Evolutionary conservation across 2,797 vertebrate genomes (phyloP).

Genomic region (Phataginus tetradactyla): DNA sequence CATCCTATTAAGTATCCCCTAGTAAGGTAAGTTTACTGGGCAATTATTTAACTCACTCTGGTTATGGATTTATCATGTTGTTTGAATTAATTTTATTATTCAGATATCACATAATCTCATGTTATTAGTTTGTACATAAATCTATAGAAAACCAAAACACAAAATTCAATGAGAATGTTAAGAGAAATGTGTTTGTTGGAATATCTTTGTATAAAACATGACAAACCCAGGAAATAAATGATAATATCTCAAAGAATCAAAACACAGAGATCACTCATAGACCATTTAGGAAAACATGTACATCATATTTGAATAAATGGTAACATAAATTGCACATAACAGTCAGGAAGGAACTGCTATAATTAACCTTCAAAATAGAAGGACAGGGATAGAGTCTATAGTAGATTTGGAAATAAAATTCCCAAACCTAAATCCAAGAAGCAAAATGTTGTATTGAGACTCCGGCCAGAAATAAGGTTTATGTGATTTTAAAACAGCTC

Average conservation of each 20-base stretch:
- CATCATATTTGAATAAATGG: neutral
- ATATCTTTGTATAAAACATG: neutral
- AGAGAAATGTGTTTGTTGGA: neutral
- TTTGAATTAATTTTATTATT: neutral
- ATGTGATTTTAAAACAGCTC: neutral
- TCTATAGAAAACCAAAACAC: neutral
- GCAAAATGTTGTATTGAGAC: neutral
- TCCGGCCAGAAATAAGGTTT: neutral
- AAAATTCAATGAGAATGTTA: neutral
- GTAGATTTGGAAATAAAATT: neutral
- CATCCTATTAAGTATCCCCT: neutral
- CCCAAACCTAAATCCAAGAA: neutral
- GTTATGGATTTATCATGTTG: neutral
- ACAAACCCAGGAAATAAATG: neutral
- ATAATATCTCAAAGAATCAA: neutral
- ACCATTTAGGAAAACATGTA: neutral
- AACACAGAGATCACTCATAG: neutral
- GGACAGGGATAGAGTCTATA: no score
- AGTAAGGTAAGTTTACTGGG: neutral
- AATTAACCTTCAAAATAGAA: neutral
- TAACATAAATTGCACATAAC: neutral
- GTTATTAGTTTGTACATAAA: neutral
- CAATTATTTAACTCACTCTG: neutral
- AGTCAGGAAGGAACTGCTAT: neutral
- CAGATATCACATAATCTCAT: neutral